Base-by-base conservation (phyloP, 2,113 vertebrate species). In the Cynocephalus volans region DNA sequence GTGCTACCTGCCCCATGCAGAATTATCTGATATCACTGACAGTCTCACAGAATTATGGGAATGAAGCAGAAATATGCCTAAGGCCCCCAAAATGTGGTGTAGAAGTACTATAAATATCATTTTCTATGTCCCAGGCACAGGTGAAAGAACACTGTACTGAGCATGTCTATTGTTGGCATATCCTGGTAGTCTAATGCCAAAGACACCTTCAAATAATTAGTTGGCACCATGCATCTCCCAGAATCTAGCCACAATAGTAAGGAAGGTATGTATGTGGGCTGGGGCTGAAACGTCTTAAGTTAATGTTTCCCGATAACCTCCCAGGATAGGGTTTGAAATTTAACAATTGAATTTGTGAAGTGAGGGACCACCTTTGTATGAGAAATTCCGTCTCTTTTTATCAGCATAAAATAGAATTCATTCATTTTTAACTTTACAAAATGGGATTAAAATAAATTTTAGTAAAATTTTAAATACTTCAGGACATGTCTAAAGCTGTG, bases 341-440 rank as follows among this genome's bases (percentile, higher is more conserved):
- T 36, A 5, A 45, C 33, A 75, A 41, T 2, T 50, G 36, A 28
- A 54, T 84, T 17, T 91, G 3, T 56, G 26, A 95, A 48, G 2
- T 62, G 28, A 70, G 6, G 41, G 33, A 82, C 2, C 18, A 58
- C 19, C 1, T 75, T 28, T 50, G 21, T 8, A 50, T 50, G 41
- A 91, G 60, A 94, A 94, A 80, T 33, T 6, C 1, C 28, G 45
- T 79, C 2, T 21, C 54, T 60, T 93, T 96, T 91, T 23, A 81
- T 54, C 7, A 91, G 54, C 18, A 88, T n/a, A 18, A 88, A 75
- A 58, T 17, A 75, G 3, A 75, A 65, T 45, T 52, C 24, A 41
- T 81, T 96, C 26, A 83, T 80, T 93, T 17, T 58, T 64, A 86
- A 79, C 28, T 88, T 91, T 50, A 80, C 18, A 77, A 89, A 93